Base-by-base conservation (phyloP, 2,797 vertebrate genomes). In the Pseudocheirus occidentalis region DNA sequence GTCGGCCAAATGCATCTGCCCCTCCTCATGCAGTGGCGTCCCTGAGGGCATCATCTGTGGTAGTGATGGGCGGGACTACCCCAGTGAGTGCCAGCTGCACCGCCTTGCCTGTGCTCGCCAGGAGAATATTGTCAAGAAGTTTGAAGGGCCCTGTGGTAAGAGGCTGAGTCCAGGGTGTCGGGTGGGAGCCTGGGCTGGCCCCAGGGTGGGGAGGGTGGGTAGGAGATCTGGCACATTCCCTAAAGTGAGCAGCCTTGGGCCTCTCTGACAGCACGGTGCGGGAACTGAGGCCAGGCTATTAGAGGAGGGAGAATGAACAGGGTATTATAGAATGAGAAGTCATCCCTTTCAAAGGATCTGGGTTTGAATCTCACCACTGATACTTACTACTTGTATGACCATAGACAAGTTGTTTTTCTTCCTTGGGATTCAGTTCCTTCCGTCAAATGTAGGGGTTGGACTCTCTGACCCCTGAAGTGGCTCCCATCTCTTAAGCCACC, bases 21-120 rank as follows among this genome's bases (percentile, higher is more conserved):
- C 99, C 0, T 96, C 99, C 0, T 98, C 98, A 90, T 99, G 99
- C 62, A 95, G 98, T 50, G 98, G 98, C 1, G 95, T 98, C 54
- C 87, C 98, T 0, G 98, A 98, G 96, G 97, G 98, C 96, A 96
- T 98, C 0, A 99, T 99, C 95, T 99, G 99, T 0, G 99, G 99
- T 98, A 99, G 99, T 1, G 99, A 99, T 0, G 99, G 99, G 14
- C 97, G 98, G 0, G 99, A 99, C 98, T 99, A 99, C 96, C 98
- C 96, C 97, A 99, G 99, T 62, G 99, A 99, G 96, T 99, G 99
- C 50, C 98, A 99, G 95, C 99, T 99, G 81, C 98, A 99, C 97
- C 99, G 98, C 96, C 98, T 99, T 0, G 99, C 99, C 97, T 99
- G 99, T 0, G 98, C 99, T 97, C 99, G 95, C 97, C 99, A 99